Evolutionary conservation across 1,140 invertebrate genomes (phyloP), one percentile per base, ranked within the genome.

Genomic region (Phymorhynchus buccinoides): DNA sequence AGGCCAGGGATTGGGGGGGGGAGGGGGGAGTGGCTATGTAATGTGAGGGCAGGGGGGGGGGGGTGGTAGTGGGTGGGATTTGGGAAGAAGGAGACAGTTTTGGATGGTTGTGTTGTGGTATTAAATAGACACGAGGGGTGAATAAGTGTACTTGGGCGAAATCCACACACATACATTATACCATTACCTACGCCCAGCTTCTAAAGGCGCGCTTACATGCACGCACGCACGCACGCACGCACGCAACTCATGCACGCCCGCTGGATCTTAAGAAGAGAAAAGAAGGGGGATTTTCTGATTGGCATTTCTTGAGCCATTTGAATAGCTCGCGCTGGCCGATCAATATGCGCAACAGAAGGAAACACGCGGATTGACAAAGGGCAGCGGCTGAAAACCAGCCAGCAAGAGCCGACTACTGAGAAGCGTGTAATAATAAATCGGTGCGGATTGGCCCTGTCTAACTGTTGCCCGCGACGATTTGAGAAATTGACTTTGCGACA

Each of bases 401-500:
- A 37, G 73, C 39, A 22, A 7, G 18, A n/a, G n/a, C n/a, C n/a
- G n/a, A 39, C 73, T 35, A 75, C 73, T 41, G 2, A 75, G 73
- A 41, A 75, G 73, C 73, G 37, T 75, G 73, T 41, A 75, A 75
- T 41, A 75, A 75, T 75, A 79, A 52, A 52, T 79, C 42, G 77
- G 42, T 52, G 27, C 9, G 77, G 77, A 56, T 48, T 79, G 48
- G 30, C 77, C 35, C 73, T 37, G n/a, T 41, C 37, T 22, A 75
- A 75, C 73, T 75, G 73, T 75, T 75, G 73, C 73, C 73, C 73
- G 32, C 37, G 73, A 35, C 73, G 73, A 75, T 75, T 75, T 75
- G 73, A 75, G 73, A 41, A 75, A 75, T 75, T 75, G 73, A 75
- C 73, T 75, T 75, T 75, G 73, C 37, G 73, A 75, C 73, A 75